phyloP scores from a whole-genome alignment of 2,888 invertebrate genomes.

The Xylophagus ater region DNA sequence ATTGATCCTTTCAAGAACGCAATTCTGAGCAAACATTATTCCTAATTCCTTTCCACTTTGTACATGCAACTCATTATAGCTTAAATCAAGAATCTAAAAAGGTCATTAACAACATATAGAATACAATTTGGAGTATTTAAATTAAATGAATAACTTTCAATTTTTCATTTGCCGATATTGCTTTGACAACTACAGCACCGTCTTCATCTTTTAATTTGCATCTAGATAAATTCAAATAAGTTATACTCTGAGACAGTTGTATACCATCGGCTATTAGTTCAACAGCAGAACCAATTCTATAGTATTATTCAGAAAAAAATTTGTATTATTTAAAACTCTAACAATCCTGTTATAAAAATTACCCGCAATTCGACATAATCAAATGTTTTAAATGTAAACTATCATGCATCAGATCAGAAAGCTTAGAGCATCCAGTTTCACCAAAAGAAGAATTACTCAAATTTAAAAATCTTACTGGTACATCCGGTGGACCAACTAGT shows the following conservation, averaged over 20 bases:
- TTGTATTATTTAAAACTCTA: neutral
- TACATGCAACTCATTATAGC: constrained; percentile 10
- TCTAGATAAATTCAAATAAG: constrained; percentile 10
- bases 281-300: constrained; percentile 11
- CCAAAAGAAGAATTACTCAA: constrained; percentile 4
- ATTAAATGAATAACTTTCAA: too few relatives aligned
- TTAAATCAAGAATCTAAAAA: constrained; percentile 12
- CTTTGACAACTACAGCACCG: constrained; percentile 7
- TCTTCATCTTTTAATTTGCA: constrained; percentile 13
- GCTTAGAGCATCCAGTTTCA: constrained; percentile 1
- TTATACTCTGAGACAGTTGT: constrained; percentile 5
- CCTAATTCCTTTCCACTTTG: constrained; percentile 1
- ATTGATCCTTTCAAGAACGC: constrained; percentile 3
- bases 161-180: constrained; percentile 6
- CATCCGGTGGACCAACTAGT: neutral
- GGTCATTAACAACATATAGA: too few relatives aligned
- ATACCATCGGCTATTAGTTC: constrained; percentile 10
- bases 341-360: neutral
- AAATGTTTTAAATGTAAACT: constrained; percentile 4
- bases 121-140: too few relatives aligned
- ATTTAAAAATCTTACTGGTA: constrained; percentile 1
- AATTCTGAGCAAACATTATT: constrained; percentile 2
- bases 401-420: constrained; percentile 5
- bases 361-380: constrained; percentile 11
- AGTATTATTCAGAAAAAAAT: neutral